These are phyloP conservation scores for Contarinia nasturtii DNA, from an alignment of 1,140 invertebrate genomes.

Conservation along the genomic window DNA sequence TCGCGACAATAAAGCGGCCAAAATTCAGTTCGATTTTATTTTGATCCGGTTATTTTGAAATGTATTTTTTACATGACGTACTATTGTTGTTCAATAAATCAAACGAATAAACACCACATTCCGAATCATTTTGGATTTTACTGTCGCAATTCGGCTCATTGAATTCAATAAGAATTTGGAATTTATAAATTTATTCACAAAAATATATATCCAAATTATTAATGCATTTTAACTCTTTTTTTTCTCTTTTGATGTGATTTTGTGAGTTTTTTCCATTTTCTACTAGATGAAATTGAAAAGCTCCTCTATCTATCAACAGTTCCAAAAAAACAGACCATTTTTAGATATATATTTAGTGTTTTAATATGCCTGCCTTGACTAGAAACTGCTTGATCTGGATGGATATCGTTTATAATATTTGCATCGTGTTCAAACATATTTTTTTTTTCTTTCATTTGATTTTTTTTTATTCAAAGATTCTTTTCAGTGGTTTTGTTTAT, in stretches of 20 bases:
- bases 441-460: not conserved
- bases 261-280: not conserved
- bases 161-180: not conserved
- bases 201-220: no score
- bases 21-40: not conserved
- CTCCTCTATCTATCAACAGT: not conserved
- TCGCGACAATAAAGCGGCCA: not conserved
- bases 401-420: not conserved
- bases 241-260: not conserved
- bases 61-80: no score
- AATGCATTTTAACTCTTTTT: not conserved
- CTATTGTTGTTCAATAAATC: no score
- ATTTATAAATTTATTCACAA: not conserved
- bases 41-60: no score
- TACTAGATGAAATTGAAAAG: not conserved
- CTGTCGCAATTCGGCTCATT: not conserved
- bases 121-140: not conserved
- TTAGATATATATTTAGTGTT: not conserved
- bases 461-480: not conserved
- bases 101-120: no score
- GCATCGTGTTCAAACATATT: no score
- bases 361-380: no score
- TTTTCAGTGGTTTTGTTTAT: no score
- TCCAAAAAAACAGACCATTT: not conserved
- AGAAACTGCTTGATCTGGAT: not conserved